Percentiles rank a stretch among this genome's conserved stretches.
Evolutionary conservation across 2,797 vertebrate genomes (phyloP).

Genomic region (Crypturellus tataupa): DNA sequence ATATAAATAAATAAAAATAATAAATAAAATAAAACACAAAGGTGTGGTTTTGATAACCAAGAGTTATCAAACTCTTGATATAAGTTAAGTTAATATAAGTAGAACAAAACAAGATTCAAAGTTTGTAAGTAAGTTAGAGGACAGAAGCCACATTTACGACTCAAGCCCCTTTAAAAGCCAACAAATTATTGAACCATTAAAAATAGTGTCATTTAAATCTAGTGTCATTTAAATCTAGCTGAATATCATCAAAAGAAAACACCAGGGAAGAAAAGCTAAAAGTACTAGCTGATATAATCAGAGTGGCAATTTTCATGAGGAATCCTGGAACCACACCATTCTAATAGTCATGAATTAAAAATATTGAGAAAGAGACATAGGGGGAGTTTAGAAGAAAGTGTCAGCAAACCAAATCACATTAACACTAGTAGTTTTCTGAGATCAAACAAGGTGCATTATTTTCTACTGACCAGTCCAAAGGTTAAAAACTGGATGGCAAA

Average conservation of each 20-base stretch:
- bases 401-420: background rate
- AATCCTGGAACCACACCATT: background rate
- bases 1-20: too few species aligned
- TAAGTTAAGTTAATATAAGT: background rate
- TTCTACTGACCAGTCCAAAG: conserved; percentile 27
- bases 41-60: background rate
- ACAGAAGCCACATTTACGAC: background rate
- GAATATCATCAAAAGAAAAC: background rate
- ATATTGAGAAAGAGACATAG: background rate
- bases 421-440: background rate
- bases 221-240: background rate
- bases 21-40: background rate
- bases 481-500: conserved; percentile 18
- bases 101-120: background rate
- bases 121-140: background rate
- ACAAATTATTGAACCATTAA: background rate
- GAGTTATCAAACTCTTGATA: too few species aligned
- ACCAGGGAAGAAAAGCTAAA: background rate
- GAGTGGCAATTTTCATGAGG: background rate
- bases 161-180: background rate
- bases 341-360: background rate
- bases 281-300: background rate
- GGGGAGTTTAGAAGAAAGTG: background rate
- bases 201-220: background rate
- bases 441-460: conserved; percentile 9